Base-by-base conservation (phyloP, 2,888 invertebrate genomes). In the Drosophila mayaguana region DNA sequence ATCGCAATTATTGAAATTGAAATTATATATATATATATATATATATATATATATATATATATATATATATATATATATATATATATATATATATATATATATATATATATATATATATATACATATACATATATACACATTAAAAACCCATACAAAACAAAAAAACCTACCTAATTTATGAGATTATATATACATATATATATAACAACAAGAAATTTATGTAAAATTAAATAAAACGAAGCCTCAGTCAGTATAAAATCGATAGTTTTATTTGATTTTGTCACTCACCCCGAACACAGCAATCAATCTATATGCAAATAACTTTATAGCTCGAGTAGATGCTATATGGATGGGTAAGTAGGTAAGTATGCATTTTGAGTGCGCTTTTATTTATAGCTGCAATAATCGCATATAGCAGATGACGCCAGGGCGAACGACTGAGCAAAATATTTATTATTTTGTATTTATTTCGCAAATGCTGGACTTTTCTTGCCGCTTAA, bases 191-290 rank as follows among this genome's bases (percentile, higher is more conserved):
- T 77, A 75, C 63, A 50, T 56, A 79, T 61, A 72, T 67, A 83
- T 46, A 67, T 46, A 67, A 67, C 55, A 81, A 80, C 61, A 72
- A 70, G 71, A 72, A 75, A 70, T 82, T 82, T 86, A 88, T 78
- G 78, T 89, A 81, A 88, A 88, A 88, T 85, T 84, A 80, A 87
- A 90, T 80, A 90, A 91, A 92, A 91, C 88, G 92, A 92, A 92
- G 93, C 93, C 93, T 93, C 93, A 93, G 92, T 93, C 92, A 93
- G 93, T 93, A 93, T 93, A 92, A 91, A 92, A 89, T 88, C 42
- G 9, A 59, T 68, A 40, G 67, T 54, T 28, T 72, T 43, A 74
- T 83, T 80, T 77, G 57, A 70, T 80, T 62, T 63, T 34, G 18
- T 65, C 62, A 55, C 9, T 7, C 1, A 11, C 0, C 32, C 11